Conservation (phyloP, 2,113 vertebrate species). For the Diadophis punctatus region DNA sequence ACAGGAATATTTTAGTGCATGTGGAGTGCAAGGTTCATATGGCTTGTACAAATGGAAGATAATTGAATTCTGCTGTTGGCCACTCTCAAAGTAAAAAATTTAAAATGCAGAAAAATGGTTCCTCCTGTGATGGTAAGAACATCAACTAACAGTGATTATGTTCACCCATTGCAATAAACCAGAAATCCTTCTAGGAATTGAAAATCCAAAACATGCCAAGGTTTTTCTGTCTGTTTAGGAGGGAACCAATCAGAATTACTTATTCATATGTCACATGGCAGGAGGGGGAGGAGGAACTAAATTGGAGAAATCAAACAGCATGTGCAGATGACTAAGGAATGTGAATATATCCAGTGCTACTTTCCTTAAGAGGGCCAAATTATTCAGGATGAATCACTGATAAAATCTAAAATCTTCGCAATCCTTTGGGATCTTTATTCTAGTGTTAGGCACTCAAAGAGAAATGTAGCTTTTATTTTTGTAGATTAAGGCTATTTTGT, state of each 20-base stretch:
- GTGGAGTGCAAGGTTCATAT: neutral
- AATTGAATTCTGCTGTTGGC: neutral
- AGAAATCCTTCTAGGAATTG: neutral
- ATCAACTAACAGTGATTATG: neutral
- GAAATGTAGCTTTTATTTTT: neutral
- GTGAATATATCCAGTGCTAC: neutral
- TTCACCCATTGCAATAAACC: neutral
- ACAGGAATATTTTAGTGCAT: neutral
- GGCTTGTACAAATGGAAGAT: neutral
- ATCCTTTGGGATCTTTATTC: neutral
- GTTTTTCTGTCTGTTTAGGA: neutral
- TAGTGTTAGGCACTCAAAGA: neutral
- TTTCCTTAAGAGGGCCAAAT: neutral
- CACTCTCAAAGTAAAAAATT: neutral
- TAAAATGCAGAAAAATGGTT: neutral
- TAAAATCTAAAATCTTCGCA: neutral
- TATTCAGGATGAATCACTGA: neutral
- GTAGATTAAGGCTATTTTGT: neutral
- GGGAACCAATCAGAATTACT: neutral
- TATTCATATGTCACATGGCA: neutral
- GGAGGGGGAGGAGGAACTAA: neutral
- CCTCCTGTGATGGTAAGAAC: neutral
- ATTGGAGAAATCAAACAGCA: neutral
- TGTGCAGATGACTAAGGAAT: neutral
- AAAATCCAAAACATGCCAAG: neutral